Conservation (phyloP, 2,888 invertebrate species). For the Elegia similella region DNA sequence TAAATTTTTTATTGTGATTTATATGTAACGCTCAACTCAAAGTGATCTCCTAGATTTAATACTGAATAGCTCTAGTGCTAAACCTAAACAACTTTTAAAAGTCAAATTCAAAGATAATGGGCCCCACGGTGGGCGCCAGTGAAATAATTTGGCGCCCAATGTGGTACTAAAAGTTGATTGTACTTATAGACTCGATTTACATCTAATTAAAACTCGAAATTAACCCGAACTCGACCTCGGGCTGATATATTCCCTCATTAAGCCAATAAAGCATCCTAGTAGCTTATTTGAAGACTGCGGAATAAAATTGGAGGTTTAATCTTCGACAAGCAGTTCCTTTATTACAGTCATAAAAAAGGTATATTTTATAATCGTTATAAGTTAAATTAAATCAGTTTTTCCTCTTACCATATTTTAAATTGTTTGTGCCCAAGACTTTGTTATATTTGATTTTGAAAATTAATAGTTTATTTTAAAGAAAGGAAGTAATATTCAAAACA, state of each 20-base stretch:
- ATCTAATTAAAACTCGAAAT: slow-evolving; percentile 6
- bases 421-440: no score
- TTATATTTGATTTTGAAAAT: no score
- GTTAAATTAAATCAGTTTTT: no score
- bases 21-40: not conserved
- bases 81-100: not conserved
- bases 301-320: not conserved
- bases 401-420: no score
- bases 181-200: slow-evolving; percentile 5
- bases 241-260: not conserved
- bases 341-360: no score
- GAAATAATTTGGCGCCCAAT: not conserved
- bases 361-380: no score
- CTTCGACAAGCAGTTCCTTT: not conserved
- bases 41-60: not conserved
- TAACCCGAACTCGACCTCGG: not conserved
- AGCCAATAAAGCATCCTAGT: not conserved
- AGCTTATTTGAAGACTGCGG: not conserved
- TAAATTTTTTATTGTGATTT: not conserved
- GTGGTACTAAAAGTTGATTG: slow-evolving; percentile 7
- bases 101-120: not conserved
- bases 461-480: no score
- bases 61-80: not conserved
- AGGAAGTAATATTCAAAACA: no score
- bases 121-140: slow-evolving; percentile 1